phyloP scores from a whole-genome alignment of 2,888 invertebrate species.

The Xanthia togata region DNA sequence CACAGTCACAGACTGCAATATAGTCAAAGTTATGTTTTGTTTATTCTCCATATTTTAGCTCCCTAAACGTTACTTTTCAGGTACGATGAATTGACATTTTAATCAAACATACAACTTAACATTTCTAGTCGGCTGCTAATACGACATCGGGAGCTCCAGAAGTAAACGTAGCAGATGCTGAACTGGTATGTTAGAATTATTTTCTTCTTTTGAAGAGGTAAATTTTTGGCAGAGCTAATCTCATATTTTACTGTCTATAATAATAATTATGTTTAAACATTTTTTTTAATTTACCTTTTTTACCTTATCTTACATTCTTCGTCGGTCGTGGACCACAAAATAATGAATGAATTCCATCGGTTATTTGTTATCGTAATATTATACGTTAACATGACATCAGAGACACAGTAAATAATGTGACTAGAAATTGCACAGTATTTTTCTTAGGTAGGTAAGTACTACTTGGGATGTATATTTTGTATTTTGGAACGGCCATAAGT shows the following conservation, averaged over 20 bases:
- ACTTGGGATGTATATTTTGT: too few species aligned
- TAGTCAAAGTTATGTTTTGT: background rate
- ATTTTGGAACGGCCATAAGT: too few species aligned
- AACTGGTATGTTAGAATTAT: background rate
- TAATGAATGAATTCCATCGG: too few species aligned
- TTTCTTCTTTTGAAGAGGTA: background rate
- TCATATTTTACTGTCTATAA: background rate
- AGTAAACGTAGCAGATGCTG: too few species aligned
- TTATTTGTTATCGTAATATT: too few species aligned
- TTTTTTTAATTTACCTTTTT: too few species aligned
- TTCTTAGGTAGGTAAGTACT: too few species aligned
- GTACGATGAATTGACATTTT: background rate
- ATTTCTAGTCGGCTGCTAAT: background rate
- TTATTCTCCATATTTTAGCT: background rate
- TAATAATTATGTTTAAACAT: background rate
- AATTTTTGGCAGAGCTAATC: background rate
- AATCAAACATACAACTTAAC: background rate
- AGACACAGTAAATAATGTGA: too few species aligned
- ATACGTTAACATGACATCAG: too few species aligned
- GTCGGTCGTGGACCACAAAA: too few species aligned
- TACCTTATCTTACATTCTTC: too few species aligned
- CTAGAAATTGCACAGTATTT: too few species aligned
- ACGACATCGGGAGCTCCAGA: background rate
- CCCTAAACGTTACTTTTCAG: background rate
- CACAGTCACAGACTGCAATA: background rate